A percentile compares a stretch with the other conserved stretches of the same genome.
phyloP scores from a whole-genome alignment of 2,113 vertebrate species.

The Prionailurus viverrinus region DNA sequence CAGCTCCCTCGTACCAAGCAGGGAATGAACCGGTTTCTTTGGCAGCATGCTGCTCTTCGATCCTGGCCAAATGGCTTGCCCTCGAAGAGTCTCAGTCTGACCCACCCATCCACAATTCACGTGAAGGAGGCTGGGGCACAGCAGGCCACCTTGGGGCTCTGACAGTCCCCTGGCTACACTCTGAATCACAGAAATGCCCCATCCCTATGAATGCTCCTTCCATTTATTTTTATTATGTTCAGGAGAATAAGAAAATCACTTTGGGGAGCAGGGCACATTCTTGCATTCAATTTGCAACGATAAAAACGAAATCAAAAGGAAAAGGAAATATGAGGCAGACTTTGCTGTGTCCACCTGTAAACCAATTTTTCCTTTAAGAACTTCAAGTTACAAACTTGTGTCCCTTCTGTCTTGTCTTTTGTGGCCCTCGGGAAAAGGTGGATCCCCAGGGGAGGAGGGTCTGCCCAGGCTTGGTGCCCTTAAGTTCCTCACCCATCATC shows the following conservation, averaged over 20 bases:
- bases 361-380: neutral
- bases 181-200: neutral
- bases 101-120: neutral
- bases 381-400: neutral
- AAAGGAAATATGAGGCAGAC: neutral
- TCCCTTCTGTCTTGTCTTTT: neutral
- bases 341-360: neutral
- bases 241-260: conserved; percentile 2
- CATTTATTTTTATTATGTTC: conserved; percentile 25
- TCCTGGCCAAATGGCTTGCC: neutral
- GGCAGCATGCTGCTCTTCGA: neutral
- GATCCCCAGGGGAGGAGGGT: neutral
- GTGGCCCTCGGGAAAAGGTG: neutral
- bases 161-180: neutral
- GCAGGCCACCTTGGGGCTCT: neutral
- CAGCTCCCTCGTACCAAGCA: neutral
- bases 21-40: neutral
- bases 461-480: neutral
- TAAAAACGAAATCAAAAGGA: conserved; percentile 8
- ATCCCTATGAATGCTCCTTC: neutral
- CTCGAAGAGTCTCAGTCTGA: neutral
- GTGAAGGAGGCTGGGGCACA: neutral
- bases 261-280: neutral
- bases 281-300: conserved; percentile 64
- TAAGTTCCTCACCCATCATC: neutral